Percentiles rank a stretch among this genome's conserved stretches.
Conservation (phyloP, 2,113 vertebrate genomes). For the Hippocampus mohnikei region DNA sequence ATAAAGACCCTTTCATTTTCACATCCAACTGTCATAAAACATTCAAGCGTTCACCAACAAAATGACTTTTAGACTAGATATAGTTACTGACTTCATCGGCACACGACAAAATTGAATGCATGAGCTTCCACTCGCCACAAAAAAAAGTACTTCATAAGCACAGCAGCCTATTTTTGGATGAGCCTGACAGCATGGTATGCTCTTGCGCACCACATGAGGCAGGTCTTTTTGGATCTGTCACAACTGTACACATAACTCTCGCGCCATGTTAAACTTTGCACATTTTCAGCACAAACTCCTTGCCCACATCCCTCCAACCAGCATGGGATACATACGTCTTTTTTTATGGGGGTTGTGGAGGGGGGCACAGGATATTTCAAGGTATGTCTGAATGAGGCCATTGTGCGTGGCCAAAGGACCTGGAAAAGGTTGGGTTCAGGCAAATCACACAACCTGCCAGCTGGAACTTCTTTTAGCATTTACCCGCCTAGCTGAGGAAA, state of each 20-base stretch:
- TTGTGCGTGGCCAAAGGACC: conserved; percentile 53
- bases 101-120: not conserved
- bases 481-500: conserved; percentile 41
- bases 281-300: conserved; percentile 22
- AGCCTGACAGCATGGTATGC: not conserved
- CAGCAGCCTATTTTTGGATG: not conserved
- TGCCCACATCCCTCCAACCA: conserved; percentile 13
- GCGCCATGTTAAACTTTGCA: conserved; percentile 16
- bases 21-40: no score
- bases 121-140: not conserved
- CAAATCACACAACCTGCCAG: conserved; percentile 30
- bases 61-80: no score
- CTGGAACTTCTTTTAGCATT: conserved; percentile 32
- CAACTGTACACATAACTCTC: not conserved
- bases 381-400: conserved; percentile 55
- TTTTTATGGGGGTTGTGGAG: not conserved
- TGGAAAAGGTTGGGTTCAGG: conserved; percentile 40
- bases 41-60: no score
- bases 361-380: conserved; percentile 10
- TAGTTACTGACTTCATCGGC: not conserved
- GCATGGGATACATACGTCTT: conserved; percentile 18
- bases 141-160: not conserved
- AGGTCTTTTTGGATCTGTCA: not conserved
- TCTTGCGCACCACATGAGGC: conserved; percentile 8
- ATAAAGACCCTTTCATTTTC: no score